Conservation (phyloP, 2,113 vertebrate species). For the Narcine bancroftii region DNA sequence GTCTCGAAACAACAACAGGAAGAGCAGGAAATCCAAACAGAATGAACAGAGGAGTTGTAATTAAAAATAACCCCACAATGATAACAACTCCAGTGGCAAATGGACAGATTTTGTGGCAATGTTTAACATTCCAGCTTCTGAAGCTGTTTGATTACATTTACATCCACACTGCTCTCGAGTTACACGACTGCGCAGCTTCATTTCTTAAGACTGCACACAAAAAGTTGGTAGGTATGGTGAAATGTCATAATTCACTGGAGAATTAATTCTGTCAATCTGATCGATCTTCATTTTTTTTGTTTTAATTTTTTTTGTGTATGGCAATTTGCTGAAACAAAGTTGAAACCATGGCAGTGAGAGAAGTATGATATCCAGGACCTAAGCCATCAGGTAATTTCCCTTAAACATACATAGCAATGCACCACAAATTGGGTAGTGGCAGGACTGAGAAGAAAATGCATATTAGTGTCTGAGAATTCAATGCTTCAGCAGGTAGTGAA, state of each 20-base stretch:
- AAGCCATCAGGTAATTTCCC: too few species aligned
- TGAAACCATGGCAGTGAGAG: too few species aligned
- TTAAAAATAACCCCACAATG: slow-evolving; percentile 19
- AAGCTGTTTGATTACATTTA: neutral
- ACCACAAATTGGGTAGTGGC: too few species aligned
- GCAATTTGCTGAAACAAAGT: too few species aligned
- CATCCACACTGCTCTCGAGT: neutral
- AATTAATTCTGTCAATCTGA: too few species aligned
- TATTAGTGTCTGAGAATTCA: too few species aligned
- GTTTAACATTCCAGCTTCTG: neutral
- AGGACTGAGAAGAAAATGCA: too few species aligned
- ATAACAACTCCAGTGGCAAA: neutral
- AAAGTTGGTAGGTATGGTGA: neutral
- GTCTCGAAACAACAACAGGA: neutral
- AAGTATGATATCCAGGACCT: too few species aligned
- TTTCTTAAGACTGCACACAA: neutral
- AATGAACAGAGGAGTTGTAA: neutral
- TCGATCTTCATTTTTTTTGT: too few species aligned
- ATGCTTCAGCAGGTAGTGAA: too few species aligned
- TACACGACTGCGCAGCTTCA: neutral
- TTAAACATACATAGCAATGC: too few species aligned
- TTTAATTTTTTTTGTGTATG: too few species aligned
- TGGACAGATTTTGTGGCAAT: neutral
- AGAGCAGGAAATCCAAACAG: neutral
- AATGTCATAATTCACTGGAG: neutral